These are phyloP conservation scores for Oscarella lobularis DNA, from an alignment of 37 sponge, comb jelly and placozoan species.

Conservation along the genomic window DNA sequence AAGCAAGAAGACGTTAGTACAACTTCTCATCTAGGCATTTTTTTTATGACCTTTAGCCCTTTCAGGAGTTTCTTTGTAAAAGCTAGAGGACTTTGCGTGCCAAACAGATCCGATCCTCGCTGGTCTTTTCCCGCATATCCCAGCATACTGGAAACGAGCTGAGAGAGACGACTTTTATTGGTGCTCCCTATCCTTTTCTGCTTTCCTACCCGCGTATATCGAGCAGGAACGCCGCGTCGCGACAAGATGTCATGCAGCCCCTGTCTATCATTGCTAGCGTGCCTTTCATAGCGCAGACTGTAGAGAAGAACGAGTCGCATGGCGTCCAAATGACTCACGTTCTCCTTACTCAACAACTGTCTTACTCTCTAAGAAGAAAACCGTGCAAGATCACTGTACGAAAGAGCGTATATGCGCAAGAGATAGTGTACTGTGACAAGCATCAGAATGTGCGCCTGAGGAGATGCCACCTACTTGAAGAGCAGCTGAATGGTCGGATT, in stretches of 20 bases:
- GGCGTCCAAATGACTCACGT: conserved; percentile 34
- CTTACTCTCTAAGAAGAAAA: conserved; percentile 44
- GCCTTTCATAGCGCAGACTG: conserved; percentile 60
- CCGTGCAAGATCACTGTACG: no score
- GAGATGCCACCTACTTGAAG: conserved; percentile 20
- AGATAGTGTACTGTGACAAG: no score
- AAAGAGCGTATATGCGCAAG: no score
- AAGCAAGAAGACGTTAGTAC: no score
- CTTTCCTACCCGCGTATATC: conserved; percentile 21
- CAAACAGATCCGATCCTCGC: conserved; percentile 66
- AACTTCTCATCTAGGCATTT: no score
- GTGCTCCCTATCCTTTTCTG: background rate
- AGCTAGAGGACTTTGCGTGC: conserved; percentile 30
- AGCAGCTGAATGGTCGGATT: conserved; percentile 21
- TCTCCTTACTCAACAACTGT: conserved; percentile 32
- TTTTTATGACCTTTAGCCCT: conserved; percentile 64
- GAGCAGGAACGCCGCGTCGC: conserved; percentile 33
- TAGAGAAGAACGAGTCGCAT: conserved; percentile 66
- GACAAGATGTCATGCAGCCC: conserved; percentile 9
- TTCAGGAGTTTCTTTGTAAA: conserved; percentile 70
- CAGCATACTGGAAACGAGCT: conserved; percentile 51
- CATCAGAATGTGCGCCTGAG: no score
- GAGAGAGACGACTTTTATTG: background rate
- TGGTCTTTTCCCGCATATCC: conserved; percentile 45
- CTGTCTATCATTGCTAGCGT: conserved; percentile 17